Percentiles rank a stretch among this genome's conserved stretches.
These are phyloP conservation scores for Labrus mixtus DNA, from an alignment of 2,113 vertebrate species.

Conservation along the genomic window DNA sequence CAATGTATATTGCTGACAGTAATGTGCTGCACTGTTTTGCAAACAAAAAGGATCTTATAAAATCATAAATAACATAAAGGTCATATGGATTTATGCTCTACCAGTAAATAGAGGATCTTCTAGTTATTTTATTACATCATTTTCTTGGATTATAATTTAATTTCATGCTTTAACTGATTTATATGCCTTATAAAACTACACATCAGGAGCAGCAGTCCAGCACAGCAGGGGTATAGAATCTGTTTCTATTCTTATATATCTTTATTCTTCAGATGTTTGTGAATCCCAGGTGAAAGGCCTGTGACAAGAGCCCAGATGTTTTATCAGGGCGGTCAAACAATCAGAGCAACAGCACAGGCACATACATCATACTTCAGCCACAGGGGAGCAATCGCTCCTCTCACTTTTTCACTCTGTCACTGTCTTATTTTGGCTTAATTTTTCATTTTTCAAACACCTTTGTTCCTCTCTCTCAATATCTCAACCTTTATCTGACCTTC, in stretches of 20 bases:
- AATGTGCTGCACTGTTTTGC: no score
- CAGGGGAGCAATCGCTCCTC: constrained; percentile 11
- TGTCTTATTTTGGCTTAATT: constrained; percentile 26
- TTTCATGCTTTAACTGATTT: constrained; percentile 43
- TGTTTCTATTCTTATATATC: neutral
- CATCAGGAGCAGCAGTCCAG: neutral
- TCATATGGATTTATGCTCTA: neutral
- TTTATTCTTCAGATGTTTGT: constrained; percentile 33
- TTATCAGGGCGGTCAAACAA: constrained; percentile 5
- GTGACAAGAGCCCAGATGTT: constrained; percentile 27
- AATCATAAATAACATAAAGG: neutral
- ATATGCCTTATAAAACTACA: neutral
- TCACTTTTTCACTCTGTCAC: constrained; percentile 27
- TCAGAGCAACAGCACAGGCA: neutral
- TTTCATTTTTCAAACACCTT: constrained; percentile 51
- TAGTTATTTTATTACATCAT: constrained; percentile 16
- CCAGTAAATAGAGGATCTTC: constrained; percentile 2
- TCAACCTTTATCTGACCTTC: neutral
- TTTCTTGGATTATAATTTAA: constrained; percentile 21
- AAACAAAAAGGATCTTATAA: no score
- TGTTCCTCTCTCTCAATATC: constrained; percentile 6
- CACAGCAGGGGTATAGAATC: no score
- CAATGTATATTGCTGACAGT: no score
- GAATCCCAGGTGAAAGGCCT: constrained; percentile 1
- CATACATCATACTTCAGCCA: neutral